A percentile compares a stretch with the other conserved stretches of the same genome.
These are phyloP conservation scores for Pogonomyrmex californicus DNA, from an alignment of 1,140 invertebrate genomes.

Conservation along the genomic window DNA sequence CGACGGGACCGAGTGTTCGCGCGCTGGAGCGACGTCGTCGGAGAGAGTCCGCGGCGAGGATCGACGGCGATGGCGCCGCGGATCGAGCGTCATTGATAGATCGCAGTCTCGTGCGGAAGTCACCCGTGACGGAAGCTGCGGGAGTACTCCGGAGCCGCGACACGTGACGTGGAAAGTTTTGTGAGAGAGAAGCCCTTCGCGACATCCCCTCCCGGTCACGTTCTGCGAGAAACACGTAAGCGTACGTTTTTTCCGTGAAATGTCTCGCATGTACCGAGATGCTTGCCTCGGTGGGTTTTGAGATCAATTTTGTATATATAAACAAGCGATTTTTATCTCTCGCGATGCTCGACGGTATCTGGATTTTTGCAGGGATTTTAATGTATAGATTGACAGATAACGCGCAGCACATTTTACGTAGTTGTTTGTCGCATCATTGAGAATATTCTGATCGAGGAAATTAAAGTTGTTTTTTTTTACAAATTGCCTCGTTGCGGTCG, in stretches of 20 bases:
- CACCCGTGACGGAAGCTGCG: not conserved
- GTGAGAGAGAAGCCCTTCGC: not conserved
- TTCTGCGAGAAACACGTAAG: not conserved
- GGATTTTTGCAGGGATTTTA: not conserved
- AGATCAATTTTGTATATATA: too few relatives aligned
- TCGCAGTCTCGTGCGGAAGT: not conserved
- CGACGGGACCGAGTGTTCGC: not conserved
- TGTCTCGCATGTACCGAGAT: not conserved
- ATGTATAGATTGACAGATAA: not conserved
- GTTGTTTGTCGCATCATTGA: not conserved
- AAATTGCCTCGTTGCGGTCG: not conserved
- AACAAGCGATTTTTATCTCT: not conserved
- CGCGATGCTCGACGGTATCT: not conserved
- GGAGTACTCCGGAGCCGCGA: not conserved
- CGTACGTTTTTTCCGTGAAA: not conserved
- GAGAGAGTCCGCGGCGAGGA: too few relatives aligned
- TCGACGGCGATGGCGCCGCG: slow-evolving; percentile 8
- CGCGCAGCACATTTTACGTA: not conserved
- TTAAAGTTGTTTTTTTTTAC: too few relatives aligned
- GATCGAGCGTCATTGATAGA: slow-evolving; percentile 29
- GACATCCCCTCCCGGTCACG: not conserved
- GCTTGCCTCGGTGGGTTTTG: not conserved
- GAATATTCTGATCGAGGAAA: not conserved
- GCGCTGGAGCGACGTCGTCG: not conserved
- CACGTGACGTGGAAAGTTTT: not conserved